phyloP scores from a whole-genome alignment of 2,888 invertebrate species.

The Acanthosoma haemorrhoidale region DNA sequence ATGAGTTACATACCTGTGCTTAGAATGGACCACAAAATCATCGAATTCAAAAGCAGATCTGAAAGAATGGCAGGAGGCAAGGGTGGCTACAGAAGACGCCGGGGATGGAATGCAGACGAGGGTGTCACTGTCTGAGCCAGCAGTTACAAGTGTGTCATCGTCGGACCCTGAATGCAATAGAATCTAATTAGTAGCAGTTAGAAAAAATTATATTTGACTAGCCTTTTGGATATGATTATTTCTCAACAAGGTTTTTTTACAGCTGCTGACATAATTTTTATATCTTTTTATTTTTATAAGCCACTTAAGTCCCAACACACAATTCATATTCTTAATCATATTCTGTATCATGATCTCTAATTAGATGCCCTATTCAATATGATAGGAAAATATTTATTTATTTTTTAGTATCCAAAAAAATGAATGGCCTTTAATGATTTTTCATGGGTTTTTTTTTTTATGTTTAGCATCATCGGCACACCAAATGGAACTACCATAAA shows the following conservation, averaged over 20 bases:
- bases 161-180: constrained; percentile 44
- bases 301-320: not conserved
- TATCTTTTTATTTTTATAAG: not conserved
- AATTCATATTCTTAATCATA: no score
- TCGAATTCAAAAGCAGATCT: constrained; percentile 37
- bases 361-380: no score
- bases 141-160: constrained; percentile 48
- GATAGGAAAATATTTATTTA: no score
- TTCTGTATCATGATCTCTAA: no score
- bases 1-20: constrained; percentile 17
- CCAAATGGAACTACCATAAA: no score
- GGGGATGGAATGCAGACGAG: constrained; percentile 46
- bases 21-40: not conserved
- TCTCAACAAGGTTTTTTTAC: no score
- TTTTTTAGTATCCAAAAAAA: no score
- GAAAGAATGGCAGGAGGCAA: constrained; percentile 48
- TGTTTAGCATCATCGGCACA: no score
- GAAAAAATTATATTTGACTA: not conserved
- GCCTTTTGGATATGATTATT: not conserved
- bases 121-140: constrained; percentile 43
- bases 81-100: constrained; percentile 53
- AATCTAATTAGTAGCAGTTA: not conserved
- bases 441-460: no score
- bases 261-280: no score
- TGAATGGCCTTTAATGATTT: no score